Base-by-base conservation (phyloP, 2,113 vertebrate species). In the Thamnaconus septentrionalis region DNA sequence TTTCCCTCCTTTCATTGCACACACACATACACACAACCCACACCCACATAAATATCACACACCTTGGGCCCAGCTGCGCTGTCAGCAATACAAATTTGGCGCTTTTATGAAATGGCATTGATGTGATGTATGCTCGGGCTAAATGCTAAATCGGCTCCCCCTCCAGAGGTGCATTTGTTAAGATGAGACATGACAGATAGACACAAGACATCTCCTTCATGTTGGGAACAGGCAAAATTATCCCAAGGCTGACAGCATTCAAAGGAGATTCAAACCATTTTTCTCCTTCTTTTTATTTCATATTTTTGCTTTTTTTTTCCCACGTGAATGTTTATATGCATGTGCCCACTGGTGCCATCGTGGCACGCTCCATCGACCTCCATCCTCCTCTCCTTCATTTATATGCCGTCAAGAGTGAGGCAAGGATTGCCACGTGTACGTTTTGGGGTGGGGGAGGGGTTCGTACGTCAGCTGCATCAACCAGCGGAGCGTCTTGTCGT, bases 141-240 rank as follows among this genome's bases (percentile, higher is more conserved):
- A 77, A 78, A 86, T 72, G 77, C 67, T 77, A 77, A 81, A 80
- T 63, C 52, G 60, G 71, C 47, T 5, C 66, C 76, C 73, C 72
- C 79, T 31, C 74, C 75, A 77, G 80, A 79, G 65, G 71, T 60
- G 42, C 77, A 63, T 86, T 81, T 84, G 79, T 78, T 78, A 63
- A 74, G 78, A 85, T 84, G 77, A 83, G 77, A 79, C 76, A 59
- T 87, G 87, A 85, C 86, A 86, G 78, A 77, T 74, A 76, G 79
- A 75, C 83, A 67, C 31, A 76, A 71, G 66, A 80, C 78, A 64
- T 84, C 72, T 67, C 81, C 77, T 70, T 80, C 75, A 82, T 78
- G 81, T 85, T 81, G 83, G 76, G 41, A 72, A 59, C 66, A 68
- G 50, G 41, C n/a, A 18, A 64, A 63, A 63, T 65, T 64, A 59